Conservation (phyloP, 1,140 invertebrate genomes). For the Stegodyphus mimosarum region DNA sequence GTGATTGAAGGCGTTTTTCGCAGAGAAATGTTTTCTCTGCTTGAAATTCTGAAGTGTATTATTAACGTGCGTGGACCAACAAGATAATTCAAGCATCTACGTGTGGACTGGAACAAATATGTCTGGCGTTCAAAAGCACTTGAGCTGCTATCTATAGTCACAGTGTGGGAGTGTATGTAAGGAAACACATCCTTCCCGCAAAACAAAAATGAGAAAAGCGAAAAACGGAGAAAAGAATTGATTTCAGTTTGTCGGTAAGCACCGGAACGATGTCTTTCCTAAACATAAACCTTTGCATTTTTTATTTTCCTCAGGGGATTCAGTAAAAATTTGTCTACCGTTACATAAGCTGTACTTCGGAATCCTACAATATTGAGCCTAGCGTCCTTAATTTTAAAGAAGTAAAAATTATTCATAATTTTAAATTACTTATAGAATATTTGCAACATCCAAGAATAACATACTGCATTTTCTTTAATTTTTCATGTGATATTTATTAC, state of each 20-base stretch:
- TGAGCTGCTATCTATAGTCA: background rate
- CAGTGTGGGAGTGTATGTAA: no score
- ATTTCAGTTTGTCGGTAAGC: constrained; percentile 9
- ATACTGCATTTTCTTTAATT: no score
- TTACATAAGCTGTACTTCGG: no score
- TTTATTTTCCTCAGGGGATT: background rate
- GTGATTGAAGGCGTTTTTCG: no score
- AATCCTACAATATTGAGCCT: no score
- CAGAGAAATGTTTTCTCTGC: background rate
- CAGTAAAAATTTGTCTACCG: no score
- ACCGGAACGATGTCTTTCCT: constrained; percentile 6
- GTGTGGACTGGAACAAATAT: background rate
- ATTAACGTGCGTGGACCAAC: constrained; percentile 6
- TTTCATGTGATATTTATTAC: no score
- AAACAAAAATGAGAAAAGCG: background rate
- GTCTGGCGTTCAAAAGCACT: background rate
- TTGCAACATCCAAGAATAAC: no score
- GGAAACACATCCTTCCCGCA: no score
- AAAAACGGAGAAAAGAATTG: constrained; percentile 1
- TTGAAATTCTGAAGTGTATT: background rate
- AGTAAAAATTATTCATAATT: no score
- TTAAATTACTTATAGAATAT: no score
- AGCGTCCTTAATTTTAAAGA: no score
- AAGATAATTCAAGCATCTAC: background rate
- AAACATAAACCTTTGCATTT: background rate